Conservation (phyloP, 2,113 vertebrate genomes). For the Tenrec ecaudatus region DNA sequence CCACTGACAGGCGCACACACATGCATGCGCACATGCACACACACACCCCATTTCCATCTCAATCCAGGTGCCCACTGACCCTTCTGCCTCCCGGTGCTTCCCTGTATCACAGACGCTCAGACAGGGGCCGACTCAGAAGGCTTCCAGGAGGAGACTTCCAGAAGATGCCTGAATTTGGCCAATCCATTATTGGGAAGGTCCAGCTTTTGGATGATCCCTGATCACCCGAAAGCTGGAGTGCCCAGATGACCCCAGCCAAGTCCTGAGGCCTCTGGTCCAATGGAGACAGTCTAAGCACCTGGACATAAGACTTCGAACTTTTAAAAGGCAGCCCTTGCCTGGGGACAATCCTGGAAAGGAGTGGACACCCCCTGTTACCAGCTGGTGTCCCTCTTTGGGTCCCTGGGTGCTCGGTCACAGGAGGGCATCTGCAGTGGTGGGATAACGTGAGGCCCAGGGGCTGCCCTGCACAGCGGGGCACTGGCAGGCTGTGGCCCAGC, state of each 20-base stretch:
- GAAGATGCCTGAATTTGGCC: neutral
- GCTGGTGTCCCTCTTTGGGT: neutral
- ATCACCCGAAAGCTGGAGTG: neutral
- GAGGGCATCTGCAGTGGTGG: neutral
- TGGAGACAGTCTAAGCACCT: neutral
- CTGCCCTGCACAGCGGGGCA: too few relatives aligned
- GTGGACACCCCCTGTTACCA: neutral
- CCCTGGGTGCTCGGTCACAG: too few relatives aligned
- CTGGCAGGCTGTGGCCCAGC: neutral
- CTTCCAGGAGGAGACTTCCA: neutral
- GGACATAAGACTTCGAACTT: neutral
- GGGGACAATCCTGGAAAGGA: neutral
- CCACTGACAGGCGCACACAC: too few relatives aligned
- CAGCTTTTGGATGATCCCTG: neutral
- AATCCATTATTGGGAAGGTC: neutral
- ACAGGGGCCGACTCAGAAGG: neutral
- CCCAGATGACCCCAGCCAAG: neutral
- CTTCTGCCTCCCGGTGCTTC: neutral
- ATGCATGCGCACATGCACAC: neutral
- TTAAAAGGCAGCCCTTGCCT: neutral
- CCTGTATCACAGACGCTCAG: neutral
- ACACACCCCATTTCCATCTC: neutral
- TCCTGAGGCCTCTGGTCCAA: neutral
- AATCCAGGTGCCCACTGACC: neutral
- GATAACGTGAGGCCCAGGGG: neutral